Percentiles rank a stretch among this genome's conserved stretches.
phyloP scores from a whole-genome alignment of 2,888 invertebrate species.

The Athetis lepigone region DNA sequence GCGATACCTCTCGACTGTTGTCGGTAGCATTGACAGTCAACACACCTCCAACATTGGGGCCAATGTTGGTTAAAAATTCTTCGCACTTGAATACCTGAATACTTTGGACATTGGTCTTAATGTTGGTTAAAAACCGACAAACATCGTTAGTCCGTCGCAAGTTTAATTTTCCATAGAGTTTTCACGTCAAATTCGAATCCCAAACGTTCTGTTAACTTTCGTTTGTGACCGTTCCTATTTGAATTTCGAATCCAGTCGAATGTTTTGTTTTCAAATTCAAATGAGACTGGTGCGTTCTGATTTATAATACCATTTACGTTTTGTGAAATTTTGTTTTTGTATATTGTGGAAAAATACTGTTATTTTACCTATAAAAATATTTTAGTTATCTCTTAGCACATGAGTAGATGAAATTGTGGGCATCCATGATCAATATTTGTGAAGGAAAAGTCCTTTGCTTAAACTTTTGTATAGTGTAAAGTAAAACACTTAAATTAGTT shows the following conservation, averaged over 20 bases:
- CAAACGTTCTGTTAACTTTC: constrained; percentile 46
- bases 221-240: constrained; percentile 38
- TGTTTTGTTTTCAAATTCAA: constrained; percentile 30
- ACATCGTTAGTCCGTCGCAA: constrained; percentile 22
- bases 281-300: constrained; percentile 9
- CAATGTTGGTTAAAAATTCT: constrained; percentile 21
- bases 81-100: background rate
- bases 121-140: constrained; percentile 8
- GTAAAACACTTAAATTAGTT: too few relatives aligned
- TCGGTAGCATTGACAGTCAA: constrained; percentile 12
- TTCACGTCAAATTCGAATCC: constrained; percentile 46
- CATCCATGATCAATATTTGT: too few relatives aligned
- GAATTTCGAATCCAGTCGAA: constrained; percentile 46
- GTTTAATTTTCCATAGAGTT: constrained; percentile 48
- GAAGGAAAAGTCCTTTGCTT: too few relatives aligned
- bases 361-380: background rate
- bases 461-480: too few relatives aligned
- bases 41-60: constrained; percentile 12
- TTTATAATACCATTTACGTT: background rate
- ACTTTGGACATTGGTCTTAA: constrained; percentile 8
- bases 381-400: too few relatives aligned
- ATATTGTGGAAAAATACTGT: background rate
- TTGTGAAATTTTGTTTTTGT: background rate
- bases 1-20: constrained; percentile 30
- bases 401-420: too few relatives aligned